phyloP scores from a whole-genome alignment of 2,888 invertebrate genomes.

The Eristalinus aeneus region DNA sequence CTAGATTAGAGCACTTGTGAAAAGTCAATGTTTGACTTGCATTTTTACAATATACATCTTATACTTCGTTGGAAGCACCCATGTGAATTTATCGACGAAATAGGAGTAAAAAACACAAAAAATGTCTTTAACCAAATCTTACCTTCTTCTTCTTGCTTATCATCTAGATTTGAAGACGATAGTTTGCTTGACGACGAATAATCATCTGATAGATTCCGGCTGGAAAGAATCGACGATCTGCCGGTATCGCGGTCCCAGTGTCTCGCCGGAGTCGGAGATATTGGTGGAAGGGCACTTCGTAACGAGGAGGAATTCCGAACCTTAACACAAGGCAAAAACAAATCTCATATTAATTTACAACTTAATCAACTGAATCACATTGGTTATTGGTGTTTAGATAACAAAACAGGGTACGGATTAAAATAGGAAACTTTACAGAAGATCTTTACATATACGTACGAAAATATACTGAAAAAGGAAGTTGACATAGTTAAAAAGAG shows the following conservation, averaged over 20 bases:
- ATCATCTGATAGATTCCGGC: constrained; percentile 72
- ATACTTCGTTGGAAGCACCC: too few relatives aligned
- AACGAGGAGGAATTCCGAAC: constrained; percentile 75
- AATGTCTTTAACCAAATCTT: constrained; percentile 58
- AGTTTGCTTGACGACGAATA: constrained; percentile 74
- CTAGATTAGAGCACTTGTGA: too few relatives aligned
- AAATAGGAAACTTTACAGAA: constrained; percentile 17
- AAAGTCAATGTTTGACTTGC: too few relatives aligned
- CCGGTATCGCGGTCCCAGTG: constrained; percentile 79
- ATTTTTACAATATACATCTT: too few relatives aligned
- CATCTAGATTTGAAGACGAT: constrained; percentile 74
- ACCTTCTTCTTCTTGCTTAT: constrained; percentile 77
- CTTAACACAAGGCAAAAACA: constrained; percentile 67
- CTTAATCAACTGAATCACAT: neutral
- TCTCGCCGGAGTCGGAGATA: constrained; percentile 78
- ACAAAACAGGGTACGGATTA: constrained; percentile 48
- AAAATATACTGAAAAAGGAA: constrained; percentile 4
- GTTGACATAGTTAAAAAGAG: constrained; percentile 8
- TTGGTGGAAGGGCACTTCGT: constrained; percentile 78
- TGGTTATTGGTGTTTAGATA: constrained; percentile 58
- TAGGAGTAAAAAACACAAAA: neutral
- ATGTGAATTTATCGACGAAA: too few relatives aligned
- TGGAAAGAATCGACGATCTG: constrained; percentile 74
- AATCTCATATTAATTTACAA: neutral
- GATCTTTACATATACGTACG: neutral